Evolutionary conservation across 37 sponge, comb jelly and placozoan genomes (phyloP), one percentile per base, ranked within the genome.

Genomic region (Aphrocallistes beatrix): DNA sequence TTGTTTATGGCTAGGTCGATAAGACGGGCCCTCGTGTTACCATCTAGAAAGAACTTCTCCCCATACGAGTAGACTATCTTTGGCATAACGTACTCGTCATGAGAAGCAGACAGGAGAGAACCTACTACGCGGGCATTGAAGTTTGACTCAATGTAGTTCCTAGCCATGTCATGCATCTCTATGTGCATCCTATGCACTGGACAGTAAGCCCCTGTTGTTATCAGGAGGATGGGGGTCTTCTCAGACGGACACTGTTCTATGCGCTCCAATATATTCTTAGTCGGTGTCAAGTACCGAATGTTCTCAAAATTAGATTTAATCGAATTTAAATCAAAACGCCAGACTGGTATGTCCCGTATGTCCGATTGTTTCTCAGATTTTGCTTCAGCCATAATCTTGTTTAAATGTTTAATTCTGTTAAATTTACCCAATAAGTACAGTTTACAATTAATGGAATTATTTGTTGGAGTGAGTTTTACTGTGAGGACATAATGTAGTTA

Each of bases 21-120:
- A 25, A 60, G 75, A 25, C n/a, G 6, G 10, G n/a, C n/a, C n/a
- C 75, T 60, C 10, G 75, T 60, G 75, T 60, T 60, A 19, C 1
- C 75, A 30, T 60, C 75, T 13, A 60, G 75, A 19, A 19, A 60
- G 75, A 60, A 60, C 34, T 60, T 60, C 75, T 60, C 28, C 10
- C 28, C 28, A 13, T 60, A 60, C 34, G 75, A 60, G 21, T 60
- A 60, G 3, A 30, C n/a, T 21, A 60, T 60, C n/a, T 60, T 60
- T 25, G 75, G 32, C n/a, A 25, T 60, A 60, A 60, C 75, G 34
- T 60, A 60, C 21, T 60, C 75, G 75, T 60, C 75, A 13, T 60
- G 75, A 60, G 75, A 19, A 60, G 75, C 75, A 60, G 75, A 60
- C 75, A 60, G 75, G 75, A 60, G 75, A 28, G 75, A 60, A 13